Conservation (phyloP, 1,140 invertebrate species). For the Drosophila watanabei region DNA sequence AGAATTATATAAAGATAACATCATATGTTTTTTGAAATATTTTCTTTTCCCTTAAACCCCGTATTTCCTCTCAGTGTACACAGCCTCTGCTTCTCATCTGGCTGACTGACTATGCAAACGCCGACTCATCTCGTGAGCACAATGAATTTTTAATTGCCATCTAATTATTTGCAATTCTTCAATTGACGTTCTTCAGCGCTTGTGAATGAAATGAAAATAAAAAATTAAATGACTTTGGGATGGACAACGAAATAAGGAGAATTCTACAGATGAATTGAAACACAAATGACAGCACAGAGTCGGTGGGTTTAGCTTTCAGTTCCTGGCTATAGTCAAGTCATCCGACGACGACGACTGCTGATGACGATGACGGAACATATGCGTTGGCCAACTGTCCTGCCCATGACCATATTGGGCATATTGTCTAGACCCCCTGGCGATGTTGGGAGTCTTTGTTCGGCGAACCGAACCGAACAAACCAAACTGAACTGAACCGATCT, state of each 20-base stretch:
- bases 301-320: not conserved
- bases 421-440: slow-evolving; percentile 64
- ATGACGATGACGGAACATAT: slow-evolving; percentile 29
- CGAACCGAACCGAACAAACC: slow-evolving; percentile 19
- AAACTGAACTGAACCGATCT: slow-evolving; percentile 20
- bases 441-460: slow-evolving; percentile 63
- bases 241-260: not conserved
- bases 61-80: slow-evolving; percentile 1
- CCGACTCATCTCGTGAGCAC: slow-evolving; percentile 28
- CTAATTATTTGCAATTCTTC: slow-evolving; percentile 73
- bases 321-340: slow-evolving; percentile 9
- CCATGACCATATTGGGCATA: slow-evolving; percentile 61
- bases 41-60: not conserved
- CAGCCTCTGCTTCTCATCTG: slow-evolving; percentile 21
- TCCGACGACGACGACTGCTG: not conserved
- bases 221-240: slow-evolving; percentile 6
- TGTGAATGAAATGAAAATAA: slow-evolving; percentile 13
- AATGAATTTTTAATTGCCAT: slow-evolving; percentile 74
- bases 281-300: not conserved
- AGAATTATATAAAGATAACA: too few relatives aligned
- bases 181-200: slow-evolving; percentile 58
- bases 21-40: not conserved
- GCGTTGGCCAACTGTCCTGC: slow-evolving; percentile 29
- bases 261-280: slow-evolving; percentile 3
- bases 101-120: slow-evolving; percentile 14